phyloP scores from a whole-genome alignment of 1,140 invertebrate species.

The Psix sp. region DNA sequence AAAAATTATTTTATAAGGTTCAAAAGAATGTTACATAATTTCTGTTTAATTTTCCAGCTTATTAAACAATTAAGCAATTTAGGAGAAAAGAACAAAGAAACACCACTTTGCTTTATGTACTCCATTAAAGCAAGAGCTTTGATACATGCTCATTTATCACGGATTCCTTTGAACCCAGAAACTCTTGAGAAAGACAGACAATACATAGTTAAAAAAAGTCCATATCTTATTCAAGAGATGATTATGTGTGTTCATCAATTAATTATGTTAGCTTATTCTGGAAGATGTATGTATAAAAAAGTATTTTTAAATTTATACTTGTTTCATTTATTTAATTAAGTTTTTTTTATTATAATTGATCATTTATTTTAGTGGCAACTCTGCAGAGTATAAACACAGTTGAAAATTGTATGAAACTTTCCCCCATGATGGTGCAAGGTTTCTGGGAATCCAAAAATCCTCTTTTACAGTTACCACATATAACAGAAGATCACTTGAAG shows the following conservation, averaged over 20 bases:
- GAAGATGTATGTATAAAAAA: constrained; percentile 83
- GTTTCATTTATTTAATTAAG: not conserved
- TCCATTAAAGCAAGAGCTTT: constrained; percentile 97
- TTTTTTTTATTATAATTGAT: constrained; percentile 29
- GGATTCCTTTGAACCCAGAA: constrained; percentile 87
- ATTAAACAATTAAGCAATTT: constrained; percentile 94
- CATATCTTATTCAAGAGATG: constrained; percentile 98
- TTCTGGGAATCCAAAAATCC: constrained; percentile 96
- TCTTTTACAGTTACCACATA: constrained; percentile 95
- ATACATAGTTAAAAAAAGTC: constrained; percentile 94
- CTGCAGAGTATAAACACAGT: constrained; percentile 95
- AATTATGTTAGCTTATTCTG: constrained; percentile 92
- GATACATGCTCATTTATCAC: constrained; percentile 94
- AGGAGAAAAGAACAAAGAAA: constrained; percentile 95
- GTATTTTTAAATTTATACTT: constrained; percentile 13
- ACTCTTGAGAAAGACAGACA: constrained; percentile 91
- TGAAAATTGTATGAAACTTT: constrained; percentile 98
- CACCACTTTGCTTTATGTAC: constrained; percentile 94
- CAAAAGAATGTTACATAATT: not conserved
- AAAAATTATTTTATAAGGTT: constrained; percentile 1
- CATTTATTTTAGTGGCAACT: constrained; percentile 81
- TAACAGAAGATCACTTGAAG: constrained; percentile 95
- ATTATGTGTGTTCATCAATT: constrained; percentile 96
- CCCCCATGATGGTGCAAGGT: constrained; percentile 97
- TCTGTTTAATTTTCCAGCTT: constrained; percentile 80